phyloP scores from a whole-genome alignment of 2,113 vertebrate species.

The Melanerpes aurifrons region DNA sequence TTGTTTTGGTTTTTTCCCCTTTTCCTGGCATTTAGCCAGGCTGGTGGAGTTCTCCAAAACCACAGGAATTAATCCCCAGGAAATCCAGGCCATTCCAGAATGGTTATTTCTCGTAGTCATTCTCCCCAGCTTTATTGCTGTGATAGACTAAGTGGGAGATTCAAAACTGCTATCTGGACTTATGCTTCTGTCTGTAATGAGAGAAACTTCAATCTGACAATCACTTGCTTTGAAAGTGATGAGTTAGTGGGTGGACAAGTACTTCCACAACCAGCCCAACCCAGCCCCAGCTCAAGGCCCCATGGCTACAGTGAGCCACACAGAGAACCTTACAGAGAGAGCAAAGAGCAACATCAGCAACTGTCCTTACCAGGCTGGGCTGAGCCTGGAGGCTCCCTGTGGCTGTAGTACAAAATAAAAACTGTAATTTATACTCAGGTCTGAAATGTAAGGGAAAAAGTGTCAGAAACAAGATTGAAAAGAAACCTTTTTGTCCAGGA shows the following conservation, averaged over 20 bases:
- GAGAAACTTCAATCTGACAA: background rate
- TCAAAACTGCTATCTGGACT: background rate
- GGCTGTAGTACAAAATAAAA: background rate
- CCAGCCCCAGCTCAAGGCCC: background rate
- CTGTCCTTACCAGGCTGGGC: background rate
- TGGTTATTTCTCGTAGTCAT: background rate
- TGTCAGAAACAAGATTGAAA: background rate
- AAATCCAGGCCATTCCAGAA: background rate
- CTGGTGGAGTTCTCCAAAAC: background rate
- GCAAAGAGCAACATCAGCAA: rapidly evolving
- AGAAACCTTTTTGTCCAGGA: background rate
- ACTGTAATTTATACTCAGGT: background rate
- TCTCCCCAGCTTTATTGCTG: background rate
- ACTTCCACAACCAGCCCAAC: background rate
- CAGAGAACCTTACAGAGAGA: rapidly evolving
- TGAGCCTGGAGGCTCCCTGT: background rate
- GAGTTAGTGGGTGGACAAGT: background rate
- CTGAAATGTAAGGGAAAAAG: rapidly evolving
- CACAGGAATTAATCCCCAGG: background rate
- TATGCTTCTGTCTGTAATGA: background rate
- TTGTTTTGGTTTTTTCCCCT: too few relatives aligned
- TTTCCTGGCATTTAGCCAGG: background rate
- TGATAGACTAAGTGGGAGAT: background rate
- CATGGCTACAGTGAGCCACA: rapidly evolving
- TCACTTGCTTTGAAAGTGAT: background rate